Percentiles rank a stretch among this genome's conserved stretches.
phyloP scores from a whole-genome alignment of 2,888 invertebrate species.

The Oxyteleia sp. region DNA sequence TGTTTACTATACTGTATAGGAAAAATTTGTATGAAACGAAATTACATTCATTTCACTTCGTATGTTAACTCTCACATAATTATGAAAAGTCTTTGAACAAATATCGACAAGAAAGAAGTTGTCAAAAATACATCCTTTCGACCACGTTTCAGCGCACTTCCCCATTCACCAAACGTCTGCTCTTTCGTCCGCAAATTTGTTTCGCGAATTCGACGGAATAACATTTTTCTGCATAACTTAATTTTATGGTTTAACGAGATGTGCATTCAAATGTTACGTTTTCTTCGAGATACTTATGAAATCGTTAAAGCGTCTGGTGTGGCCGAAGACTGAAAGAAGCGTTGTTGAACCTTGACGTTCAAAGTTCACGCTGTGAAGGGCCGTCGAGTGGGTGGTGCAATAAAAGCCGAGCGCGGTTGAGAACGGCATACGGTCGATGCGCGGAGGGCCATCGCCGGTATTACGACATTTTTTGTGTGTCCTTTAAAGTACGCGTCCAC shows the following conservation, averaged over 20 bases:
- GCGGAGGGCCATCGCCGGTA: not conserved
- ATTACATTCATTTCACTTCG: no score
- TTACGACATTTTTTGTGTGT: slow-evolving; percentile 31
- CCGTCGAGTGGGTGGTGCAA: slow-evolving; percentile 69
- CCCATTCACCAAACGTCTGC: no score
- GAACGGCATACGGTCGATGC: slow-evolving; percentile 21
- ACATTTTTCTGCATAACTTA: slow-evolving; percentile 43
- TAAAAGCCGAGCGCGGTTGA: slow-evolving; percentile 70
- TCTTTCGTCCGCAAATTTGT: slow-evolving; percentile 19
- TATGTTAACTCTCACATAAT: no score
- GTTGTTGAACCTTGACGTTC: slow-evolving; percentile 72
- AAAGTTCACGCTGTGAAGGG: slow-evolving; percentile 73
- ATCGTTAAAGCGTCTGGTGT: slow-evolving; percentile 26
- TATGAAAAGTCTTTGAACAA: no score
- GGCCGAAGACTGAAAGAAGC: slow-evolving; percentile 24
- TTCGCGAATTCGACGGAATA: slow-evolving; percentile 19
- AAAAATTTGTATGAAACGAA: no score
- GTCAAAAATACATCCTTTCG: no score
- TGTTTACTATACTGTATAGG: no score
- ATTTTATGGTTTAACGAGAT: slow-evolving; percentile 37
- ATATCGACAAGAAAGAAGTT: no score
- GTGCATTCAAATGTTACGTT: slow-evolving; percentile 36
- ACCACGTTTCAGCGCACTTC: no score
- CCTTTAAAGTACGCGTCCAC: slow-evolving; percentile 31
- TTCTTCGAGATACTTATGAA: slow-evolving; percentile 18